Conservation (phyloP, 2,797 vertebrate species). For the Psittacula derbiana region DNA sequence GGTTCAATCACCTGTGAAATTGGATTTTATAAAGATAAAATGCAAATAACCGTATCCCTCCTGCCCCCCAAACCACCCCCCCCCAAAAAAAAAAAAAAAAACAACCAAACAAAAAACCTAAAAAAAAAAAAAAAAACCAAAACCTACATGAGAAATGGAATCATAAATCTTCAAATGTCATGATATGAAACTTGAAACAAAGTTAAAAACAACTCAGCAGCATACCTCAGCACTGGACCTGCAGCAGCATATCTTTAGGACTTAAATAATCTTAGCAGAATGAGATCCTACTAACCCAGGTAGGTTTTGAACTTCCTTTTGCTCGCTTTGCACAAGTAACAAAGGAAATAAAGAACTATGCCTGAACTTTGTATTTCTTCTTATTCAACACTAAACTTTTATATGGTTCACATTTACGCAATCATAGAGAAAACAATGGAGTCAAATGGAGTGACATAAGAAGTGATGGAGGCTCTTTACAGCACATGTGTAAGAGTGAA, state of each 20-base stretch:
- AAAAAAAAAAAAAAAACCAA: neutral
- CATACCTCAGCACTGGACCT: neutral
- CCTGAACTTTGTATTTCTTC: neutral
- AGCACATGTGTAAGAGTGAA: neutral
- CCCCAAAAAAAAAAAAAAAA: neutral
- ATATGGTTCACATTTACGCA: rapidly evolving
- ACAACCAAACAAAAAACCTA: neutral
- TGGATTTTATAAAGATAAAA: neutral
- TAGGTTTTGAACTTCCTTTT: neutral
- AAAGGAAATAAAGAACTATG: neutral
- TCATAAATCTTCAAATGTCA: neutral
- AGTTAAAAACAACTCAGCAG: neutral
- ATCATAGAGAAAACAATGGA: neutral
- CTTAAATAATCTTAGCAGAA: neutral
- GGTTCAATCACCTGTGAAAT: neutral
- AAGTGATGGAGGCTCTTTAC: neutral
- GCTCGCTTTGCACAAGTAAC: neutral
- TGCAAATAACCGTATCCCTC: neutral
- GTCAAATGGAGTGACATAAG: neutral
- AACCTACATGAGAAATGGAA: neutral
- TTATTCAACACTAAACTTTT: neutral
- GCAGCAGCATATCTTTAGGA: neutral
- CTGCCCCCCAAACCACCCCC: rapidly evolving
- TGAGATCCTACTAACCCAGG: neutral
- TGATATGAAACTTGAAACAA: neutral